These are phyloP conservation scores for Spermophilus dauricus DNA, from an alignment of 2,113 vertebrate genomes.

Conservation along the genomic window DNA sequence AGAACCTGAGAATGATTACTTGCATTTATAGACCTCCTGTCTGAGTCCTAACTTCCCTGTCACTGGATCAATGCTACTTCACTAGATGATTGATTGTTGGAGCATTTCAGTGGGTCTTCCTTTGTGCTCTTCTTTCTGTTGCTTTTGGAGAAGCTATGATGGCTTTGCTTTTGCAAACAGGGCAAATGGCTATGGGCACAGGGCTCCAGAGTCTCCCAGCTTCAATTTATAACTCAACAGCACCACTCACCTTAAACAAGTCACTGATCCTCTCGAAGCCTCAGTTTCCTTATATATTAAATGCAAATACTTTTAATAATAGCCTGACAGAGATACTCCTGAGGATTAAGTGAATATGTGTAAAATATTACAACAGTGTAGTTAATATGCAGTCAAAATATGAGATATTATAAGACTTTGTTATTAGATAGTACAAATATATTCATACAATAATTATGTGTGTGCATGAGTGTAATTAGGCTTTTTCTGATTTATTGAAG, in stretches of 20 bases:
- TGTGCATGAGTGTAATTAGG: not conserved
- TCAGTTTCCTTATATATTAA: slow-evolving; percentile 14
- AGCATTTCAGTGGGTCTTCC: slow-evolving; percentile 6
- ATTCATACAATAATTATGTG: not conserved
- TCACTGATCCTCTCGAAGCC: not conserved
- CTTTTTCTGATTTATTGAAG: not conserved
- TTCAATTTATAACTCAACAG: not conserved
- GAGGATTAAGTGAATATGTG: not conserved
- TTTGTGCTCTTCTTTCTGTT: not conserved
- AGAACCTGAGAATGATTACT: slow-evolving; percentile 47
- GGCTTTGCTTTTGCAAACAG: not conserved
- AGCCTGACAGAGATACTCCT: not conserved
- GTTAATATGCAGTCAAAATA: slow-evolving; percentile 7
- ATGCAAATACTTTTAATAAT: not conserved
- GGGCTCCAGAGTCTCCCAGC: not conserved
- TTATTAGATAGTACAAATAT: not conserved
- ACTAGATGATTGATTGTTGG: not conserved
- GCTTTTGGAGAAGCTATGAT: not conserved
- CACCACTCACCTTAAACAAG: not conserved
- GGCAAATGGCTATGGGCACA: not conserved
- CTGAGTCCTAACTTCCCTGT: slow-evolving; percentile 26
- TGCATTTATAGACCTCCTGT: not conserved
- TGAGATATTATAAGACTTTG: not conserved
- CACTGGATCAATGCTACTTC: not conserved
- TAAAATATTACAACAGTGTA: not conserved